Evolutionary conservation across 2,888 invertebrate genomes (phyloP).

Genomic region (Priocnemis perturbator): DNA sequence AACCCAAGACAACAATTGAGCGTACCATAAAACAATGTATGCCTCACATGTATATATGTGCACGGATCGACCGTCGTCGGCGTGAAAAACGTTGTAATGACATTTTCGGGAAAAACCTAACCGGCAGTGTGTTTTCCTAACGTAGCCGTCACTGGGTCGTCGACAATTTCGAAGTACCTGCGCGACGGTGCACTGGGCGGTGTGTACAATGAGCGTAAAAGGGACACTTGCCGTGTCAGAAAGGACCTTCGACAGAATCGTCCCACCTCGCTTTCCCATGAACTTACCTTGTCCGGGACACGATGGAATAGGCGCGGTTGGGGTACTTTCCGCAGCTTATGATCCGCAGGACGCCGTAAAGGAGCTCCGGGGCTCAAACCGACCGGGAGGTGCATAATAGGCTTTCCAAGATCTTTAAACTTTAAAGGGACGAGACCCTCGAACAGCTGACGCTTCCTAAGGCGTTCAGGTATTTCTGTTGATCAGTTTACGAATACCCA

Average conservation of each 20-base stretch:
- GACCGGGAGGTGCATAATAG: slow-evolving; percentile 47
- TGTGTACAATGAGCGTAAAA: slow-evolving; percentile 18
- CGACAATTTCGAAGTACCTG: slow-evolving; percentile 6
- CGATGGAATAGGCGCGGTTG: background rate
- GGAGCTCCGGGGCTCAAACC: slow-evolving; percentile 20
- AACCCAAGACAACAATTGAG: too few relatives aligned
- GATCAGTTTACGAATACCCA: slow-evolving; percentile 37
- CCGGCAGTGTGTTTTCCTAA: background rate
- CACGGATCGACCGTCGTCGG: too few relatives aligned
- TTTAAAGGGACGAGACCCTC: slow-evolving; percentile 62
- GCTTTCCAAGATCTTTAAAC: slow-evolving; percentile 62
- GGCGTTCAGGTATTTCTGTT: slow-evolving; percentile 34
- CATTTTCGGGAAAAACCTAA: background rate
- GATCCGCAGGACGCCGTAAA: slow-evolving; percentile 31
- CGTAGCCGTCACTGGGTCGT: too few relatives aligned
- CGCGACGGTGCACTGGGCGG: background rate
- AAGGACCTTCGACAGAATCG: slow-evolving; percentile 26
- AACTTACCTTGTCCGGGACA: slow-evolving; percentile 32
- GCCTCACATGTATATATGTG: too few relatives aligned
- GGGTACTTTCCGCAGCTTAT: slow-evolving; percentile 40
- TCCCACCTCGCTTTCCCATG: slow-evolving; percentile 40
- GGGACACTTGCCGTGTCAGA: slow-evolving; percentile 42
- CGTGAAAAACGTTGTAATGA: too few relatives aligned
- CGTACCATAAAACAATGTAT: too few relatives aligned
- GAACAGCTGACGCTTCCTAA: slow-evolving; percentile 61